Conservation (phyloP, 2,797 vertebrate genomes). For the Cuniculus paca region DNA sequence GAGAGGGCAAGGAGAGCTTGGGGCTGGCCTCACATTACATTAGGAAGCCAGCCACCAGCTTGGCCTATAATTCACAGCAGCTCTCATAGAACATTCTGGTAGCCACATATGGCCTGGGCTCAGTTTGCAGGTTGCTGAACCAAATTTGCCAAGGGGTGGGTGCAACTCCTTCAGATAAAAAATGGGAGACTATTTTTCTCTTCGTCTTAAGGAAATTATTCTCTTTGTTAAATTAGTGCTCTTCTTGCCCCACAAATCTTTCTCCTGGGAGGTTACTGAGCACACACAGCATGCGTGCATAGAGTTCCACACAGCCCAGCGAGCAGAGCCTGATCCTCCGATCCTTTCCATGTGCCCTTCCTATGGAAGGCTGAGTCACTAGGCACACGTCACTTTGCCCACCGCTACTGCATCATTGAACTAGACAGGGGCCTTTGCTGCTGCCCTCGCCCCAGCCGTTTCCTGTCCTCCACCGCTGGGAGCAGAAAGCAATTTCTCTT, state of each 20-base stretch:
- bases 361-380: not conserved
- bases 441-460: not conserved
- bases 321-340: not conserved
- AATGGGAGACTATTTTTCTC: not conserved
- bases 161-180: not conserved
- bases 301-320: too few species aligned
- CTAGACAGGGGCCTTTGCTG: accelerated
- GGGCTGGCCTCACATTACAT: not conserved
- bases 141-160: not conserved
- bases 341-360: accelerated
- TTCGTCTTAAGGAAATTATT: not conserved
- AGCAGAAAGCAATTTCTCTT: constrained; percentile 61
- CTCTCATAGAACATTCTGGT: not conserved
- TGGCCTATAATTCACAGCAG: not conserved
- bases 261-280: not conserved
- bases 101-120: not conserved
- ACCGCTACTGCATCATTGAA: accelerated
- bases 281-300: not conserved
- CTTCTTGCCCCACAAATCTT: not conserved
- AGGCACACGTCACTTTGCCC: not conserved
- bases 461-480: not conserved
- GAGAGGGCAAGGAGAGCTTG: not conserved
- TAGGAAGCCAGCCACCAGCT: not conserved
- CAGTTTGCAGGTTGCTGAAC: not conserved
- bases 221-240: not conserved